A percentile compares a stretch with the other conserved stretches of the same genome.
Evolutionary conservation across 2,888 invertebrate genomes (phyloP).

Genomic region (Drosophila heteroneura): DNA sequence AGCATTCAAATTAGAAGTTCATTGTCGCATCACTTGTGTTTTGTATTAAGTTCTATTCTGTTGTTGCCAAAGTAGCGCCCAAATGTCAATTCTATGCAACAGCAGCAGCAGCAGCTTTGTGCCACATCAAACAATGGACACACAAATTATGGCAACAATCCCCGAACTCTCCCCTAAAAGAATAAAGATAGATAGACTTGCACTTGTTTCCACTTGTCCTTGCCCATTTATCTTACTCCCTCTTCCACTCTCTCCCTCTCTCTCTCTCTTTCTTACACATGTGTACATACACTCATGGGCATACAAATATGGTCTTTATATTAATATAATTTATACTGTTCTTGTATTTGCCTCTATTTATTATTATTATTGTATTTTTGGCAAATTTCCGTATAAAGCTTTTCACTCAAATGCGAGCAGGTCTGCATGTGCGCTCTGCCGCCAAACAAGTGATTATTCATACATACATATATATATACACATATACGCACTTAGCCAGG

Average conservation of each 20-base stretch:
- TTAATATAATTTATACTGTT: neutral
- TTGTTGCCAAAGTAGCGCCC: conserved; percentile 72
- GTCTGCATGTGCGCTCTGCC: too few relatives aligned
- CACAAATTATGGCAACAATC: conserved; percentile 64
- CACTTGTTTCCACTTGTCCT: conserved; percentile 3
- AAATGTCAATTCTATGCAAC: conserved; percentile 23
- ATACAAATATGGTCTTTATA: neutral
- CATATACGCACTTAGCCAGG: too few relatives aligned
- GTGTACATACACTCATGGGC: neutral
- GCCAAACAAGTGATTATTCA: too few relatives aligned
- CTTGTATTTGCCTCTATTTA: neutral
- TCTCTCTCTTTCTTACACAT: neutral
- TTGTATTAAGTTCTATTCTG: conserved; percentile 28
- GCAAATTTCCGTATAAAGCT: too few relatives aligned
- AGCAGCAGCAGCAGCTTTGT: conserved; percentile 51
- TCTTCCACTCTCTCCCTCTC: neutral
- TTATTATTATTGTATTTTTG: neutral
- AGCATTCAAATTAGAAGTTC: conserved; percentile 78
- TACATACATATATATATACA: too few relatives aligned
- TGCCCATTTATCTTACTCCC: neutral
- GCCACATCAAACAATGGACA: conserved; percentile 58
- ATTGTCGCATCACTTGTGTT: conserved; percentile 59
- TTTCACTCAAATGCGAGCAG: too few relatives aligned
- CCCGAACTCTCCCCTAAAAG: conserved; percentile 12
- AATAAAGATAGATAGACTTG: neutral